These are phyloP conservation scores for Scomberomorus guttatus DNA, from an alignment of 2,797 vertebrate species.

Conservation along the genomic window DNA sequence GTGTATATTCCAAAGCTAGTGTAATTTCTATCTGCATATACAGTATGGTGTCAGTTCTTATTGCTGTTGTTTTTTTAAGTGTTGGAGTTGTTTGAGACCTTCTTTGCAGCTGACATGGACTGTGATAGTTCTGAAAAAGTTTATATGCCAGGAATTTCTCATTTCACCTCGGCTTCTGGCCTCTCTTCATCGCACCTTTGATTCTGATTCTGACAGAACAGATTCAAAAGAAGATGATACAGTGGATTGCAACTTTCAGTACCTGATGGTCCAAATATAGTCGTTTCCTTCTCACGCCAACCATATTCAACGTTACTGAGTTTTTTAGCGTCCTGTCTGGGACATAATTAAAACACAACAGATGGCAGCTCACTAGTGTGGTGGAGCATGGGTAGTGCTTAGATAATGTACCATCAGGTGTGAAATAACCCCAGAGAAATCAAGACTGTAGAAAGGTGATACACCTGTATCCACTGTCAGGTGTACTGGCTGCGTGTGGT, in stretches of 20 bases:
- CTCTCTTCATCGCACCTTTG: constrained; percentile 61
- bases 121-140: neutral
- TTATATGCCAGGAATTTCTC: constrained; percentile 27
- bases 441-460: constrained; percentile 5
- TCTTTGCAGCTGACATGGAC: constrained; percentile 37
- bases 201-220: constrained; percentile 44
- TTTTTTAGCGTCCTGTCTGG: constrained; percentile 6
- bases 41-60: neutral
- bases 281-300: neutral
- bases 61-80: neutral
- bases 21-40: neutral
- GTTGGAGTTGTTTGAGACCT: constrained; percentile 58
- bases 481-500: constrained; percentile 1
- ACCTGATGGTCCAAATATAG: neutral
- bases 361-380: constrained; percentile 13
- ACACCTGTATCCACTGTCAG: constrained; percentile 31
- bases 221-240: neutral
- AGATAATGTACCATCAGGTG: constrained; percentile 26
- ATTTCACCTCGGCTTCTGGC: constrained; percentile 58
- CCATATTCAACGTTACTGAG: constrained; percentile 16
- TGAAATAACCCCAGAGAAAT: constrained; percentile 31
- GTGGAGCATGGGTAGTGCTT: constrained; percentile 13
- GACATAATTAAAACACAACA: constrained; percentile 19
- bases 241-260: neutral
- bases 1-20: constrained; percentile 1